phyloP scores from a whole-genome alignment of 2,888 invertebrate species.

The Thera britannica region DNA sequence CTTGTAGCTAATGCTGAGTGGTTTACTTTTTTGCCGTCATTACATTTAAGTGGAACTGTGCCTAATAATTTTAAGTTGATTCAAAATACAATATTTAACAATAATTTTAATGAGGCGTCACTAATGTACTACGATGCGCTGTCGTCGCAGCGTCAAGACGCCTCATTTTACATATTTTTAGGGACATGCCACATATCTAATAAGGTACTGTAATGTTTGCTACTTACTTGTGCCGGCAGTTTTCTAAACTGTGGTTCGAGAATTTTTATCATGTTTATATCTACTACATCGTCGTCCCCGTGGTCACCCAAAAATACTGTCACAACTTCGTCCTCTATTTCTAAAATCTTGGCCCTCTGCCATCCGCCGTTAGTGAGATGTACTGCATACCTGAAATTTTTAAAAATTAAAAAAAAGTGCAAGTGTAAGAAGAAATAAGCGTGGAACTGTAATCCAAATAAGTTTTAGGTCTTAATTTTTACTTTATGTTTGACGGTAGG shows the following conservation, averaged over 20 bases:
- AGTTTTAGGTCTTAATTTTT: not conserved
- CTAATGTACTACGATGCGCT: no score
- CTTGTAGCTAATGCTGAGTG: no score
- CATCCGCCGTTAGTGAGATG: constrained; percentile 74
- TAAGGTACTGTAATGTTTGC: not conserved
- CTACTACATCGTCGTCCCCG: constrained; percentile 87
- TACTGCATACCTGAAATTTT: constrained; percentile 70
- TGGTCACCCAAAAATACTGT: constrained; percentile 90
- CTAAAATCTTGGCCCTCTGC: constrained; percentile 85
- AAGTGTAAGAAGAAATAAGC: no score
- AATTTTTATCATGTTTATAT: constrained; percentile 82
- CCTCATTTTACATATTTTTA: no score
- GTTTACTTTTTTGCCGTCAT: no score
- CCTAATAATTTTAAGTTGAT: no score
- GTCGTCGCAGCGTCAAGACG: no score
- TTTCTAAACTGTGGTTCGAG: constrained; percentile 87
- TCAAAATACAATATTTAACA: no score
- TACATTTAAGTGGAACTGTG: no score
- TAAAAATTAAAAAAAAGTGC: no score
- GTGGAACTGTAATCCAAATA: not conserved
- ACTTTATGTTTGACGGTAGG: not conserved
- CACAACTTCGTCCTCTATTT: constrained; percentile 77
- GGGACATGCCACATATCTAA: not conserved
- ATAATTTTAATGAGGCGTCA: no score
- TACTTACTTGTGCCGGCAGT: constrained; percentile 87